A percentile compares a stretch with the other conserved stretches of the same genome.
Evolutionary conservation across 2,888 invertebrate genomes (phyloP).

Genomic region (Apodemia zela): DNA sequence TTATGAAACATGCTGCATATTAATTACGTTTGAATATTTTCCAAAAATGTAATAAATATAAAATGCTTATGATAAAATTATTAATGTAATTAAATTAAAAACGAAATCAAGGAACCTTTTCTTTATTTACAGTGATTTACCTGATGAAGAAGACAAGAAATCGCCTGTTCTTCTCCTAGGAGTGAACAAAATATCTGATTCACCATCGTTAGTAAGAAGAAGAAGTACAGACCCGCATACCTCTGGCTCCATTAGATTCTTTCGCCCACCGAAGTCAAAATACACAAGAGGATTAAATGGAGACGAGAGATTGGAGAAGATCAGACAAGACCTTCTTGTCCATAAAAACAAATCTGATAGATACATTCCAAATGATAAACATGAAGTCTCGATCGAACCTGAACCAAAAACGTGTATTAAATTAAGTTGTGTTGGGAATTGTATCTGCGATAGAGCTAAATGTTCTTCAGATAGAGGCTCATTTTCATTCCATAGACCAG

Average conservation of each 20-base stretch:
- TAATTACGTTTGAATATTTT: background rate
- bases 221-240: slow-evolving; percentile 60
- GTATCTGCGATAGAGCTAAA: slow-evolving; percentile 64
- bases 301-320: slow-evolving; percentile 70
- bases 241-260: slow-evolving; percentile 67
- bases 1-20: background rate
- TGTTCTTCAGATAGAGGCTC: slow-evolving; percentile 63
- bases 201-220: slow-evolving; percentile 62
- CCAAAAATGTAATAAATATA: background rate
- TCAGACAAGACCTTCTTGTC: slow-evolving; percentile 65
- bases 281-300: slow-evolving; percentile 69
- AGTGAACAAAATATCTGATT: slow-evolving; percentile 79
- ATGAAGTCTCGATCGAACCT: slow-evolving; percentile 56
- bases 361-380: slow-evolving; percentile 62
- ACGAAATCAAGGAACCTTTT: background rate
- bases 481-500: slow-evolving; percentile 67
- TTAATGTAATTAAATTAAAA: background rate
- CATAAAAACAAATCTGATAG: slow-evolving; percentile 67
- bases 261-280: slow-evolving; percentile 68
- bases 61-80: background rate
- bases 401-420: slow-evolving; percentile 55
- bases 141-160: slow-evolving; percentile 81
- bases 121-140: slow-evolving; percentile 78
- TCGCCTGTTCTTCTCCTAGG: slow-evolving; percentile 81
- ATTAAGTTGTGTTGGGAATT: slow-evolving; percentile 62